Conservation (phyloP, 2,797 vertebrate species). For the Anabacerthia variegaticeps region DNA sequence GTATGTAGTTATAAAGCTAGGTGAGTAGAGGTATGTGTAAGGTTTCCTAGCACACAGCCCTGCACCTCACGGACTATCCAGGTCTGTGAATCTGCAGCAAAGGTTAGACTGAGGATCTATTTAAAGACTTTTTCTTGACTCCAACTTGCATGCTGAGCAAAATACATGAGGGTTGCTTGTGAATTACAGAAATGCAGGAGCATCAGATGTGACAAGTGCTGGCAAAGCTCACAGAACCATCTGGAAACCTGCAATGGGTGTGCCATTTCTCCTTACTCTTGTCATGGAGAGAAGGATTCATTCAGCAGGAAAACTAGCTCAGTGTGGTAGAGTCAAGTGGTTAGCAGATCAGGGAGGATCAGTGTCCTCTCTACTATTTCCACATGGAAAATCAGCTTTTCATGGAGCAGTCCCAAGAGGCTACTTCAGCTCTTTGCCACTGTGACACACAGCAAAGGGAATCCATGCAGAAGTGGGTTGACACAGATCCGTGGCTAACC, state of each 20-base stretch:
- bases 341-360: neutral
- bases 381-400: neutral
- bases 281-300: neutral
- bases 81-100: neutral
- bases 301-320: neutral
- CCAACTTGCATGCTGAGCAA: neutral
- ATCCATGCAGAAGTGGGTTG: neutral
- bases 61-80: neutral
- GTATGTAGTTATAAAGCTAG: neutral
- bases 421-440: neutral
- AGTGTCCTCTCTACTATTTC: neutral
- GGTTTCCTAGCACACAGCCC: neutral
- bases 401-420: neutral
- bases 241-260: neutral
- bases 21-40: neutral
- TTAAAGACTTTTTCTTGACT: neutral
- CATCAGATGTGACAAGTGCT: neutral
- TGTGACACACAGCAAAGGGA: neutral
- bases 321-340: neutral
- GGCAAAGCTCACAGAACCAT: neutral
- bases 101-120: neutral
- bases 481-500: neutral
- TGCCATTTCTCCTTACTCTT: neutral
- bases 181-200: neutral
- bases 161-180: neutral